Percentiles rank a stretch among this genome's conserved stretches.
These are phyloP conservation scores for Plestiodon gilberti DNA, from an alignment of 2,113 vertebrate species.

Conservation along the genomic window DNA sequence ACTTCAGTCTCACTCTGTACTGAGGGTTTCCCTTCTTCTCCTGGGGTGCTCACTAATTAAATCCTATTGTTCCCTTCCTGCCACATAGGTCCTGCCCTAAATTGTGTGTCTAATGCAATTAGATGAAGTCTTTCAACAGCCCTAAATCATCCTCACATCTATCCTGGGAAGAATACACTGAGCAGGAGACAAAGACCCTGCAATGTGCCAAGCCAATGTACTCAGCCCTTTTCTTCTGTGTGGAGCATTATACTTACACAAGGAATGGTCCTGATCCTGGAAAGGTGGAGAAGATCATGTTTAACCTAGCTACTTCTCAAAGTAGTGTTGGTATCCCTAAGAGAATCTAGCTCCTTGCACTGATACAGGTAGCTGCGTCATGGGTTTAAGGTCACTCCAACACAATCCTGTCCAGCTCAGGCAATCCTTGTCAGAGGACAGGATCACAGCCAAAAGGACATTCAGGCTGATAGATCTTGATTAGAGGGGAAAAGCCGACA, in stretches of 20 bases:
- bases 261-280: background rate
- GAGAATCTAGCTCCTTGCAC: background rate
- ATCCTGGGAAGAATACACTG: background rate
- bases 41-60: background rate
- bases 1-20: background rate
- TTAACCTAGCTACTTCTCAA: background rate
- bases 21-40: background rate
- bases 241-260: background rate
- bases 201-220: background rate
- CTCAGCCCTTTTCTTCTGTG: background rate
- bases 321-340: background rate
- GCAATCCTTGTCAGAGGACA: background rate
- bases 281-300: background rate
- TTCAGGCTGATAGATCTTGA: background rate
- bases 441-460: conserved; percentile 9
- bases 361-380: background rate
- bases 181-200: background rate
- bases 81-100: background rate
- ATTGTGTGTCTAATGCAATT: background rate
- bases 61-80: background rate
- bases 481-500: conserved; percentile 11
- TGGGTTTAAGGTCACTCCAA: background rate
- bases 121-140: background rate
- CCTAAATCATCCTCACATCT: background rate
- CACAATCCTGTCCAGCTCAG: background rate